Conservation (phyloP, 2,797 vertebrate genomes). For the Gymnothorax javanicus region DNA sequence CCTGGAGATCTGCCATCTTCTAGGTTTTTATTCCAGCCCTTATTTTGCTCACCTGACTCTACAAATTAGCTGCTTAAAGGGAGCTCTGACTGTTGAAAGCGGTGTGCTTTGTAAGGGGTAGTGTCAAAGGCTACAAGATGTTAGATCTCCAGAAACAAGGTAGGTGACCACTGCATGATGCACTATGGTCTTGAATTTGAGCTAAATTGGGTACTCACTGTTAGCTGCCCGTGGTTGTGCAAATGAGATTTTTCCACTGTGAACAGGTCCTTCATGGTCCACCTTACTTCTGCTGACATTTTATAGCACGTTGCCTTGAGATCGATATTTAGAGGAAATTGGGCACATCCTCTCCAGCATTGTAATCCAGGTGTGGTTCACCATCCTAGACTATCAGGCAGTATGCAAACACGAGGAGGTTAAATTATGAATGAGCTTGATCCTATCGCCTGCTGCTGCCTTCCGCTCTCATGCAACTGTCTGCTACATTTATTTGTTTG, state of each 20-base stretch:
- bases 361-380: background rate
- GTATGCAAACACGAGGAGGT: background rate
- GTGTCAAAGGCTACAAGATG: background rate
- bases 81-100: too few relatives aligned
- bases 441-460: background rate
- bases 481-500: background rate
- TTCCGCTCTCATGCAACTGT: background rate
- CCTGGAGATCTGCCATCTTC: too few relatives aligned
- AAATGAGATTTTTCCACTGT: background rate
- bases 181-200: background rate
- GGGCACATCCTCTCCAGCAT: background rate
- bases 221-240: background rate
- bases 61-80: too few relatives aligned
- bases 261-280: background rate
- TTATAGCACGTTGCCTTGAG: background rate
- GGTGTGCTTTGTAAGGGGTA: too few relatives aligned
- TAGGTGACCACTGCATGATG: background rate
- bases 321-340: background rate
- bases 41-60: too few relatives aligned
- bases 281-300: background rate
- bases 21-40: too few relatives aligned
- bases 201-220: background rate
- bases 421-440: background rate
- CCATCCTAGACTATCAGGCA: background rate
- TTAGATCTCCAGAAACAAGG: background rate